Conservation (phyloP, 2,113 vertebrate species). For the Protomyctophum bolini region DNA sequence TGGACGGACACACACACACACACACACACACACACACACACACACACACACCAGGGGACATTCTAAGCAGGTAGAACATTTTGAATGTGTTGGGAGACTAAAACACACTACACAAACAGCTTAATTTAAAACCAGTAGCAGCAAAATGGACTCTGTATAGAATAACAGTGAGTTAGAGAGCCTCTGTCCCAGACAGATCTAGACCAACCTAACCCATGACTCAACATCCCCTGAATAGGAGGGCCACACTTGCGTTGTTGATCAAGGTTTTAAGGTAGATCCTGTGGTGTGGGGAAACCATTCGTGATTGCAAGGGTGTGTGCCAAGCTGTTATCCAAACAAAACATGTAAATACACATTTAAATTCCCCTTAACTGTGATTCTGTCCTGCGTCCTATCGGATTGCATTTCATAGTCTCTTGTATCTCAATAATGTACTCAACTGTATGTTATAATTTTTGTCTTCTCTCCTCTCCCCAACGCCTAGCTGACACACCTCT, state of each 20-base stretch:
- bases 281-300: conserved; percentile 35
- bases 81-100: conserved; percentile 53
- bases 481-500: conserved; percentile 66
- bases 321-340: conserved; percentile 40
- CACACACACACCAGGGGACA: conserved; percentile 40
- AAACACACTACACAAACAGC: conserved; percentile 44
- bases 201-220: conserved; percentile 41
- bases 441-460: conserved; percentile 31
- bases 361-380: conserved; percentile 11
- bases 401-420: background rate
- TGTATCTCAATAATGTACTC: conserved; percentile 4
- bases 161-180: conserved; percentile 66
- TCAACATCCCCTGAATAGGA: background rate
- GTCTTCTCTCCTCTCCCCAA: conserved; percentile 43
- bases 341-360: conserved; percentile 28
- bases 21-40: conserved; percentile 29
- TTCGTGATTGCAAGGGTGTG: conserved; percentile 27
- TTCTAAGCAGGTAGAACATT: conserved; percentile 47
- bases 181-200: conserved; percentile 40
- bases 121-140: conserved; percentile 84
- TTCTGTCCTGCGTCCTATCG: conserved; percentile 31
- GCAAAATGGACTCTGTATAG: conserved; percentile 71
- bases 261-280: conserved; percentile 48
- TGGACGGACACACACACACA: conserved; percentile 10
- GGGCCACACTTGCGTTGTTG: conserved; percentile 15